Evolutionary conservation across 2,797 vertebrate species (phyloP), one percentile per base, ranked within the genome.

Genomic region (Threskiornis aethiopicus): DNA sequence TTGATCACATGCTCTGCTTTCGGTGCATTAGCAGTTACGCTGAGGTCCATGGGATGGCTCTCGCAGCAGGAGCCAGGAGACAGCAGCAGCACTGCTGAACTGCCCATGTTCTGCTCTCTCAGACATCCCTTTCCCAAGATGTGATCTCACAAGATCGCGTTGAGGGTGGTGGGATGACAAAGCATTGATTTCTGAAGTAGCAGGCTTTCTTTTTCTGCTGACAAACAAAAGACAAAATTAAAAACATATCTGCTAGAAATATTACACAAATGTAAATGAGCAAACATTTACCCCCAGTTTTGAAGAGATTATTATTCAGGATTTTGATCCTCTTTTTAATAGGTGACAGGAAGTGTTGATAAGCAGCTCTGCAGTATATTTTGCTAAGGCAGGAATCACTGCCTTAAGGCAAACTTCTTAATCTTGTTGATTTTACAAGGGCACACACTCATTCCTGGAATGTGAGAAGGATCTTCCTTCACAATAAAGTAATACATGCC

Each of bases 371-470:
- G 67, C 67, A 54, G 41, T 61, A 24, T 70, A 66, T 88, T 96
- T 78, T 72, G 33, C 49, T 73, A 61, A 78, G 65, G 44, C 24
- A 54, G 72, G 73, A 83, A 84, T 94, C 83, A 66, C 10, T 66
- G 61, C 41, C 42, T 79, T 47, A 73, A 87, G 76, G 77, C 37
- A 84, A 90, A 86, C 42, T 95, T 95, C 85, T 87, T 77, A 66
- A 91, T 92, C 83, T 85, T 71, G 31, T 81, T 84, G 93, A 65
- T 90, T 96, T 96, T 78, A 87, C 82, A 82, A 85, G 83, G 75
- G 42, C 24, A 88, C 39, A 65, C 12, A 39, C 69, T 91, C 72
- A 65, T 79, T 93, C 57, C 69, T 89, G 84, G 58, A 90, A 59
- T 29, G 22, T 8, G 41, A 87, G 65, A 79, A 79, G 26, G 65